Evolutionary conservation across 2,888 invertebrate species (phyloP).

Genomic region (Tachina grossa): DNA sequence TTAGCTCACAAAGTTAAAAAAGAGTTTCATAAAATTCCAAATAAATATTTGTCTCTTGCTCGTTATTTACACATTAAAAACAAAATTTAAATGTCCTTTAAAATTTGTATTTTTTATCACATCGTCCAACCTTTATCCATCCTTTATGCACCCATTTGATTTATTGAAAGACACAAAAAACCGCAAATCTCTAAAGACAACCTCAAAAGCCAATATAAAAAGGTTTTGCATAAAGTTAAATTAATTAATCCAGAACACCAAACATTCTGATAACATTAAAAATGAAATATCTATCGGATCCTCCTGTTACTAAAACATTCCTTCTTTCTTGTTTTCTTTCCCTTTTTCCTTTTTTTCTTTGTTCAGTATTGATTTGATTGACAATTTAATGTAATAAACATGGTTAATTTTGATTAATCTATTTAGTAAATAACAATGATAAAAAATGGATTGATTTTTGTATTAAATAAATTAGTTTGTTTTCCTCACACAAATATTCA

Average conservation of each 20-base stretch:
- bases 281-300: not conserved
- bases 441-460: not conserved
- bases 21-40: not conserved
- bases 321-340: not conserved
- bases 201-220: too few relatives aligned
- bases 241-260: not conserved
- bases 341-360: not conserved
- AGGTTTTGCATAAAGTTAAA: not conserved
- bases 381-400: not conserved
- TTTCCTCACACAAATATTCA: not conserved
- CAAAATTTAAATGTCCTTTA: not conserved
- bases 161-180: not conserved
- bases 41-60: not conserved
- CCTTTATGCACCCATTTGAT: not conserved
- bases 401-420: constrained; percentile 19
- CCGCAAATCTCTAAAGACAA: not conserved
- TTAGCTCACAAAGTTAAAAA: too few relatives aligned
- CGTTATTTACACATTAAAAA: not conserved
- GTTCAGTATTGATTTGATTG: not conserved
- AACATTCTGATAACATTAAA: not conserved
- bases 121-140: not conserved
- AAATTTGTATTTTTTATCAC: not conserved
- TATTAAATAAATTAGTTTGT: not conserved
- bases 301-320: not conserved
- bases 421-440: constrained; percentile 3